phyloP scores from a whole-genome alignment of 2,888 invertebrate species.

The Trachelus iudaicus region DNA sequence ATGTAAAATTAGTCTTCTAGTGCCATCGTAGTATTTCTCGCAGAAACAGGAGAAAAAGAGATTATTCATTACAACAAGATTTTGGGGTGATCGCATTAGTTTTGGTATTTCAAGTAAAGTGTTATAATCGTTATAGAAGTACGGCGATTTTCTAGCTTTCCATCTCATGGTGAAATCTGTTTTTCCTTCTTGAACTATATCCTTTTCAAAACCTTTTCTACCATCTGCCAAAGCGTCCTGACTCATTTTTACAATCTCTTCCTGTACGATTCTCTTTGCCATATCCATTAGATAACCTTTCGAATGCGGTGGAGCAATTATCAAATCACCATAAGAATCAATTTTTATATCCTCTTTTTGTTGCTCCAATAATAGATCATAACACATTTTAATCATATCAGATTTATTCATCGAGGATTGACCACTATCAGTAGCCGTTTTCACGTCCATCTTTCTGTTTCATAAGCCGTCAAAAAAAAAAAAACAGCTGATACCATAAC shows the following conservation, averaged over 20 bases:
- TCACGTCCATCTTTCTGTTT: not conserved
- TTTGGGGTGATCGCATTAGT: not conserved
- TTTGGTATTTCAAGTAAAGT: conserved; percentile 17
- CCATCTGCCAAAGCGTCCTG: not conserved
- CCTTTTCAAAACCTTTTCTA: not conserved
- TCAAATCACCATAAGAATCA: conserved; percentile 8
- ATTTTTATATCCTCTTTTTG: conserved; percentile 6
- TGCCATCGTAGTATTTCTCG: conserved; percentile 70
- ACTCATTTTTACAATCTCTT: not conserved
- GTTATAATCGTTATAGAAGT: conserved; percentile 25
- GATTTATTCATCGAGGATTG: not conserved
- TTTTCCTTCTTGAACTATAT: not conserved
- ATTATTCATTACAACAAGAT: conserved; percentile 16
- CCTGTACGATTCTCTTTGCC: not conserved
- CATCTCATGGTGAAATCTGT: conserved; percentile 16
- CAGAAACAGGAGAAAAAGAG: conserved; percentile 54
- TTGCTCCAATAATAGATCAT: not conserved
- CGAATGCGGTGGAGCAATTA: not conserved
- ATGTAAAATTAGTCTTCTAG: conserved; percentile 67
- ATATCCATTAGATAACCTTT: not conserved
- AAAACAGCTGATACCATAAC: not conserved
- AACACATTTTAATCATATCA: not conserved
- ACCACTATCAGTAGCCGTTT: not conserved
- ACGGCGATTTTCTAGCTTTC: conserved; percentile 12
- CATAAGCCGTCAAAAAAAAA: not conserved